Percentiles rank a stretch among this genome's conserved stretches.
Conservation (phyloP, 2,888 invertebrate species). For the Ormia ochracea region DNA sequence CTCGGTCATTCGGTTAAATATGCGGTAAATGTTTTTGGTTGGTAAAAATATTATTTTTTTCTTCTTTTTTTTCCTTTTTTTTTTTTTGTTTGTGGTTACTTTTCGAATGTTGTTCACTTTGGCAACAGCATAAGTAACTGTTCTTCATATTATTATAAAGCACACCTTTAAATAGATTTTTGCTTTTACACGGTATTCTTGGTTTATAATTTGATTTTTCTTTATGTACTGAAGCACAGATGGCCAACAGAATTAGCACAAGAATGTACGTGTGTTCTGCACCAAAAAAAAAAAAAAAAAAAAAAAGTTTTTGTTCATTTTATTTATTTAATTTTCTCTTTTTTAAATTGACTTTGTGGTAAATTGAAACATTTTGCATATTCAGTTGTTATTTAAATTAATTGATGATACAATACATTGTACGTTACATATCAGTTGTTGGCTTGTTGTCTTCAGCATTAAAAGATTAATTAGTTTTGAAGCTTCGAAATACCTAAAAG, state of each 20-base stretch:
- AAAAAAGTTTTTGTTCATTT: too few relatives aligned
- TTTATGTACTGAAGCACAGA: background rate
- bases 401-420: background rate
- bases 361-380: background rate
- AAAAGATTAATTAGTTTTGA: too few relatives aligned
- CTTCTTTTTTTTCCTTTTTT: background rate
- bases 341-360: background rate
- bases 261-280: background rate
- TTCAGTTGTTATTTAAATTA: background rate
- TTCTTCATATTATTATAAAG: conserved; percentile 47
- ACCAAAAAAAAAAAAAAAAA: too few relatives aligned
- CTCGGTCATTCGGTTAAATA: conserved; percentile 61
- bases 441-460: too few relatives aligned
- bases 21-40: conserved; percentile 52
- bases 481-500: too few relatives aligned
- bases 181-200: conserved; percentile 10
- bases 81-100: conserved; percentile 16
- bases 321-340: background rate
- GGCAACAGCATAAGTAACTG: conserved; percentile 29
- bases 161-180: conserved; percentile 53
- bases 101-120: conserved; percentile 33
- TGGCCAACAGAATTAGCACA: conserved; percentile 22
- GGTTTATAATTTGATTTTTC: conserved; percentile 20
- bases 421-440: background rate
- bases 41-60: background rate